phyloP scores from a whole-genome alignment of 2,888 invertebrate species.

The Kryphioiulus occultus region DNA sequence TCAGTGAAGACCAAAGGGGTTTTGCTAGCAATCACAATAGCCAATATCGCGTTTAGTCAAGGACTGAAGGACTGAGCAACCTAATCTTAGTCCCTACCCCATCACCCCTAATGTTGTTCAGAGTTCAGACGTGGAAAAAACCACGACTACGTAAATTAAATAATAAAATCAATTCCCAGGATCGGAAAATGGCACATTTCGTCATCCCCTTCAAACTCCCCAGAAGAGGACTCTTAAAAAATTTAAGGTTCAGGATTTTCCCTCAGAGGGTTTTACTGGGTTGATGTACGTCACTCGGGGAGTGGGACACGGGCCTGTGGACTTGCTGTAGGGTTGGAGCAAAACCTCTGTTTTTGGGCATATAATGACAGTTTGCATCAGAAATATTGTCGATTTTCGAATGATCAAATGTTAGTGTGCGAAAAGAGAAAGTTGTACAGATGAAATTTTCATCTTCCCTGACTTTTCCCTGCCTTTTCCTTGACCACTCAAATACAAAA shows the following conservation, averaged over 20 bases:
- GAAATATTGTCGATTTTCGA: too few relatives aligned
- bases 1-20: background rate
- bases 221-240: background rate
- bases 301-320: background rate
- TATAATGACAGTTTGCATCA: background rate
- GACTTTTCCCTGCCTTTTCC: too few relatives aligned
- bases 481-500: too few relatives aligned
- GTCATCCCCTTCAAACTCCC: background rate
- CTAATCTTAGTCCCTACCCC: background rate
- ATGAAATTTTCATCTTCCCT: too few relatives aligned
- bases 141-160: background rate
- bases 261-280: background rate
- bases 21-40: slow-evolving; percentile 1
- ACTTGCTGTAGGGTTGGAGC: background rate
- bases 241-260: background rate
- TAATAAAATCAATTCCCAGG: slow-evolving; percentile 31
- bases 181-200: background rate
- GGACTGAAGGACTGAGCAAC: background rate
- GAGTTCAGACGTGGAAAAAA: background rate
- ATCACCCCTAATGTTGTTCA: background rate
- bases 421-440: too few relatives aligned
- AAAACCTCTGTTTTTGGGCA: background rate
- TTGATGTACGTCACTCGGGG: background rate
- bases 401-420: too few relatives aligned
- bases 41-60: slow-evolving; percentile 4